Conservation (phyloP, 1,140 invertebrate genomes). For the Philopotamus ludificatus region DNA sequence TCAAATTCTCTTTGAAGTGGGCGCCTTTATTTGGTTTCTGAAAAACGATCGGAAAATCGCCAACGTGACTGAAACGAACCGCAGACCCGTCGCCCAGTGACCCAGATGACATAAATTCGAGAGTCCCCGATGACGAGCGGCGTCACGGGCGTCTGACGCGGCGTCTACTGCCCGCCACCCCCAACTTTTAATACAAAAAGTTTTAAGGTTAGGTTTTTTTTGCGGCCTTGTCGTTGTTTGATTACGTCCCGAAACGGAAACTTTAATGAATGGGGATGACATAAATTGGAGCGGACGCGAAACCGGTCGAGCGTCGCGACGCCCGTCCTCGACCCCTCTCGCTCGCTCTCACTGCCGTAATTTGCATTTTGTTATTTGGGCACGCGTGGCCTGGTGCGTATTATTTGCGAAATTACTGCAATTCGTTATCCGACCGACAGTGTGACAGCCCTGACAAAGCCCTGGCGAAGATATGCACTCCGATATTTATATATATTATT, state of each 20-base stretch:
- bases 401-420: not conserved
- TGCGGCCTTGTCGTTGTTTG: not conserved
- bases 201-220: not conserved
- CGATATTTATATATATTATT: no score
- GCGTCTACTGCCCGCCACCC: no score
- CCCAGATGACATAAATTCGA: not conserved
- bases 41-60: no score
- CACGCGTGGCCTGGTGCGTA: not conserved
- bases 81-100: not conserved
- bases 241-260: slow-evolving; percentile 6
- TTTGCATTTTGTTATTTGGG: slow-evolving; percentile 2
- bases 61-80: not conserved
- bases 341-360: not conserved
- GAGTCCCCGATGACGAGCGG: no score
- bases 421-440: not conserved
- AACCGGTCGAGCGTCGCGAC: not conserved
- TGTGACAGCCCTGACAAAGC: no score
- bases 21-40: no score
- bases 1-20: no score
- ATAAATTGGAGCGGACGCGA: slow-evolving; percentile 1
- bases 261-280: slow-evolving; percentile 6
- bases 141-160: no score
- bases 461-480: no score
- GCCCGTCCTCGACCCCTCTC: not conserved
- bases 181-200: not conserved